phyloP scores from a whole-genome alignment of 2,797 vertebrate genomes.

The Tragelaphus oryx region DNA sequence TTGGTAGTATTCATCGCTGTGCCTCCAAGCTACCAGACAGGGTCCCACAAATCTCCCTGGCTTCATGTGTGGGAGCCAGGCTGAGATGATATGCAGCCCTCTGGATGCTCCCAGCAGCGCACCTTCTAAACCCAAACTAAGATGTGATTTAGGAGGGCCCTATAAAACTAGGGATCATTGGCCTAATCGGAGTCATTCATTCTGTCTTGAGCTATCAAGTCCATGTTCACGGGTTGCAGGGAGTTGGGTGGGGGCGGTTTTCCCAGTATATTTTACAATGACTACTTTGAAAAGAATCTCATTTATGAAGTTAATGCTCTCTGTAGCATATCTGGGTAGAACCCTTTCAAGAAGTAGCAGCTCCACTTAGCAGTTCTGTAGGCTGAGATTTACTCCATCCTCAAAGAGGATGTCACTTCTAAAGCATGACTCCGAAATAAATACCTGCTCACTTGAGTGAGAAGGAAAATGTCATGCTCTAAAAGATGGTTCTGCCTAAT shows the following conservation, averaged over 20 bases:
- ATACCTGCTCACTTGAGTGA: conserved; percentile 2
- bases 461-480: neutral
- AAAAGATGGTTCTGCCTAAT: conserved; percentile 60
- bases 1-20: conserved; percentile 28
- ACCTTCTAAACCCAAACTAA: neutral
- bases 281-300: conserved; percentile 30
- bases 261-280: neutral
- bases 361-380: neutral
- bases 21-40: neutral
- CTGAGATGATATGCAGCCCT: neutral
- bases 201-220: conserved; percentile 4
- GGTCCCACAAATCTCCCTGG: conserved; percentile 42
- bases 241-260: neutral
- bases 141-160: conserved; percentile 29
- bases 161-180: conserved; percentile 29
- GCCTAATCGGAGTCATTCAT: conserved; percentile 45
- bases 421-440: neutral
- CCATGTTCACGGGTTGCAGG: neutral
- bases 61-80: neutral
- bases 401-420: neutral
- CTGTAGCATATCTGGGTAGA: neutral
- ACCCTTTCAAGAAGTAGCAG: neutral
- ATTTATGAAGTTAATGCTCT: neutral
- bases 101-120: neutral
- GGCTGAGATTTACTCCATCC: neutral